phyloP scores from a whole-genome alignment of 2,888 invertebrate species.

The Calephelis perditalis region DNA sequence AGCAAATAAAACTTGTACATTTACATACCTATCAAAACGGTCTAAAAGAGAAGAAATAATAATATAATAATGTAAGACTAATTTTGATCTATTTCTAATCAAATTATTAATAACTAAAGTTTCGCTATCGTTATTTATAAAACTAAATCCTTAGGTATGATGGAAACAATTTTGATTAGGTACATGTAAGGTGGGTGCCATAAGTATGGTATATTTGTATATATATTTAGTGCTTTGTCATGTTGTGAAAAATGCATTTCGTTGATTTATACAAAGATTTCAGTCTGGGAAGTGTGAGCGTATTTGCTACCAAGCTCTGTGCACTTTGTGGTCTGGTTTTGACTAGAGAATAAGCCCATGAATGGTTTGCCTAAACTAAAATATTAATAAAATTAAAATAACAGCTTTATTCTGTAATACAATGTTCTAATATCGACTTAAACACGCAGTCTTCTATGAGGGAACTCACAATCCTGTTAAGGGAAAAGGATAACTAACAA shows the following conservation, averaged over 20 bases:
- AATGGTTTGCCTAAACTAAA: constrained; percentile 38
- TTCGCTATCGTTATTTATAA: constrained; percentile 10
- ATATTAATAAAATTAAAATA: constrained; percentile 15
- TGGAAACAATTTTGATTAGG: constrained; percentile 19
- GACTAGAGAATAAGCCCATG: constrained; percentile 60
- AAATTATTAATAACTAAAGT: constrained; percentile 12
- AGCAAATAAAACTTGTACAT: not conserved
- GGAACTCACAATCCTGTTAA: constrained; percentile 16
- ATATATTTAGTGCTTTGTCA: constrained; percentile 59
- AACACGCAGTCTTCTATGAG: constrained; percentile 13
- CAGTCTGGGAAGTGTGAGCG: constrained; percentile 75
- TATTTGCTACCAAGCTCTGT: constrained; percentile 73
- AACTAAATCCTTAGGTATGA: constrained; percentile 14
- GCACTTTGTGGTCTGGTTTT: constrained; percentile 63
- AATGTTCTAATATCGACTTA: constrained; percentile 12
- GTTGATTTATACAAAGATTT: constrained; percentile 57
- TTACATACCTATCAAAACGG: not conserved
- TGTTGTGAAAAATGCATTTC: constrained; percentile 59
- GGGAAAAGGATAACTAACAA: constrained; percentile 7
- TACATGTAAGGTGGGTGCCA: constrained; percentile 67
- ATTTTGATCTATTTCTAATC: constrained; percentile 2
- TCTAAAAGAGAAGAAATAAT: constrained; percentile 7
- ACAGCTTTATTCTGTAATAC: constrained; percentile 13
- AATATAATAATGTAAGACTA: not conserved
- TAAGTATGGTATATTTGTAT: constrained; percentile 44